Base-by-base conservation (phyloP, 2,797 vertebrate genomes). In the Eulemur rubriventer region DNA sequence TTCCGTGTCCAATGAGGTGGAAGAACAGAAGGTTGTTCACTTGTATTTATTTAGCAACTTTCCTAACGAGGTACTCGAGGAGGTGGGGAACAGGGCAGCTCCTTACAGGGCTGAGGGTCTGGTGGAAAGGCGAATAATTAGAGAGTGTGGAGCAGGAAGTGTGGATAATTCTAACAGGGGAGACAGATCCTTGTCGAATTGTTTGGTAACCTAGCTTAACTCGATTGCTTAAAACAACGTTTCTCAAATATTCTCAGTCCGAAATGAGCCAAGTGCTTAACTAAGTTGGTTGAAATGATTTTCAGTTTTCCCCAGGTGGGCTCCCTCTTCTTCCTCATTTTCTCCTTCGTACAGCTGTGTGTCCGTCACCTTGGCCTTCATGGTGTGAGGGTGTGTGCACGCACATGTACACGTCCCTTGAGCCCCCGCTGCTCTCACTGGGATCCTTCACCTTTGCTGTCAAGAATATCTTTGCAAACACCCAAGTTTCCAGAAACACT, bases 381-480 rank as follows among this genome's bases (percentile, higher is more conserved):
- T 48, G 14, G 0, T 3, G 16, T 12, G 26, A 7, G 35, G 33
- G 35, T 10, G 8, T 8, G 1, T 24, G 11, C 24, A 6, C 2
- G 0, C 14, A 65, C 41, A 38, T 18, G 2, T 11, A 0, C 8
- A 7, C 0, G 1, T 48, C 38, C 17, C 38, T 17, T 13, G 18
- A 61, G 11, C 43, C 17, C 57, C 14, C 38, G 52, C 13, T 33
- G 1, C 48, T 57, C 4, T 4, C 9, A 7, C 48, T 33, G 61
- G 48, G 9, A 26, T 72, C 33, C 76, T 82, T 80, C 24, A 7
- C 41, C 20, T 48, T 67, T 10, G 16, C 41, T 79, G 26, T 82
- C 73, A 67, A 65, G 86, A 72, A 17, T 24, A 12, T 41, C 26
- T 91, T 84, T 88, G 67, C 20, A 48, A 93, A 26, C 18, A 61